Evolutionary conservation across 2,888 invertebrate genomes (phyloP).

Genomic region (Aleiodes testaceus): DNA sequence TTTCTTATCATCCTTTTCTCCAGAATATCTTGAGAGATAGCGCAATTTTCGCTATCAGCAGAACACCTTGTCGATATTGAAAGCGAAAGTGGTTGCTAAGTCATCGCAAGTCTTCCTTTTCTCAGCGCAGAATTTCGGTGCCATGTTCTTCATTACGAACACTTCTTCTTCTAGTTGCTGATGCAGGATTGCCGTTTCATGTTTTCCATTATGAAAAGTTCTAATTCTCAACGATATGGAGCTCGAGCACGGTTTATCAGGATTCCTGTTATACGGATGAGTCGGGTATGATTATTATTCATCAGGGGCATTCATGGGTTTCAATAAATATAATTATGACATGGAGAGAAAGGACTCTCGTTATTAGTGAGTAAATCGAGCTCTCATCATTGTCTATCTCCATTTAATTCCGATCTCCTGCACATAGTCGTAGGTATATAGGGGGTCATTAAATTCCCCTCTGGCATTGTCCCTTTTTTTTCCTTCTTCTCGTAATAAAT

Average conservation of each 20-base stretch:
- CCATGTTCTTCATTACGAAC: no score
- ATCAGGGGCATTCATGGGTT: constrained; percentile 13
- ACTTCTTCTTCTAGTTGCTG: no score
- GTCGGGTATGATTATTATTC: constrained; percentile 19
- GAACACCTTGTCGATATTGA: no score
- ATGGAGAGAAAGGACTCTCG: constrained; percentile 13
- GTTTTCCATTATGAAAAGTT: no score
- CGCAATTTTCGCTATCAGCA: no score
- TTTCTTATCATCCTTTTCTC: no score
- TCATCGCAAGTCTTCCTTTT: no score
- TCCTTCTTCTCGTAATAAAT: constrained; percentile 48
- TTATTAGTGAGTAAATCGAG: constrained; percentile 16
- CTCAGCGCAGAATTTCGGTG: no score
- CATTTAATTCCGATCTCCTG: constrained; percentile 21
- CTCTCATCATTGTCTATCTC: constrained; percentile 27
- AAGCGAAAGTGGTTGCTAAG: no score
- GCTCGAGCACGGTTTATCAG: constrained; percentile 2
- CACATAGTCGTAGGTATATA: constrained; percentile 13
- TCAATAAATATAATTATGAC: constrained; percentile 28
- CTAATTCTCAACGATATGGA: background rate
- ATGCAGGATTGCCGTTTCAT: no score
- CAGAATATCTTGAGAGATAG: no score
- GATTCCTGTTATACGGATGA: constrained; percentile 20
- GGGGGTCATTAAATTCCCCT: constrained; percentile 22
- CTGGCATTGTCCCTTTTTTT: constrained; percentile 25